Base-by-base conservation (phyloP, 53 echinoderm and acorn worm genomes). In the Temnopleurus reevesii region DNA sequence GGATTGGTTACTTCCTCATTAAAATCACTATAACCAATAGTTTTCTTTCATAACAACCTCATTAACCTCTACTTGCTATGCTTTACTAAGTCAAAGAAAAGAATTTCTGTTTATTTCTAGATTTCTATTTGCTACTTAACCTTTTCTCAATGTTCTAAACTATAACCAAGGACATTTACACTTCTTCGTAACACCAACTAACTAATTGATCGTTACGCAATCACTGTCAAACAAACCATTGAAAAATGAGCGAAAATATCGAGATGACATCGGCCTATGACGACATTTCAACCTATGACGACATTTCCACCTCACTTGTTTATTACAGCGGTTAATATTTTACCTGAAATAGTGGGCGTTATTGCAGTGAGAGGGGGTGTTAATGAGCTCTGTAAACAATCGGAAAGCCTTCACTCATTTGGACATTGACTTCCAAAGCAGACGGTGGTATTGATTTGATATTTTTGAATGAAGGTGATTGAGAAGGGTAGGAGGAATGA, bases 261-360 rank as follows among this genome's bases (percentile, higher is more conserved):
- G 8, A n/a, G 41, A 71, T 71, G 71, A 71, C 71, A 38, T 41
- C 71, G 41, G 21, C 41, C 41, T 3, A 79, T 49, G 79, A 79
- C 49, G 79, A 43, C 79, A 79, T 79, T 51, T 15, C 53, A 10
- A 10, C 8, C 8, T 8, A 51, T 51, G 53, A 51, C 53, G 53
- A 10, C 53, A 51, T 10, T 51, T 49, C 49, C 49, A 47, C 79
- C 46, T 79, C 79, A 49, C 79, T 47, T 46, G 47, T 79, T 79
- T 46, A 79, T 49, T 46, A 79, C 28, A 49, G 17, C 27, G 49
- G 79, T 79, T 49, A 79, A 79, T 79, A 79, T 49, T 79, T 79
- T 46, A 79, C 79, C 46, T 17, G 8, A 29, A 79, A 71, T 43
- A 71, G 71, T 23, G 36, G 38, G 1, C 41, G 38, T 71, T 36